Conservation (phyloP, 2,888 invertebrate species). For the Toxonevra muliebris region DNA sequence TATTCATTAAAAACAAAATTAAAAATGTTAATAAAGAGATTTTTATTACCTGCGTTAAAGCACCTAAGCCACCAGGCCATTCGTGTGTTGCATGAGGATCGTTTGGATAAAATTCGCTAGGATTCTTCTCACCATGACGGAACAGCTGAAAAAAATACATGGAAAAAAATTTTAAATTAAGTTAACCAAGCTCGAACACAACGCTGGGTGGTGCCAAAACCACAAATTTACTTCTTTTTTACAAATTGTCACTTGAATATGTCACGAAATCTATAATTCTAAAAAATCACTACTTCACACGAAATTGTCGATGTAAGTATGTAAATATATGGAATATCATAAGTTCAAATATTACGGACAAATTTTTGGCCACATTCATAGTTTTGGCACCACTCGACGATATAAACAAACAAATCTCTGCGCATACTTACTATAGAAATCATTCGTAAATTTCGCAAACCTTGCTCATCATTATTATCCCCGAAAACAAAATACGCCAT, state of each 20-base stretch:
- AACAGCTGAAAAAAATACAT: constrained; percentile 53
- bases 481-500: constrained; percentile 64
- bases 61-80: constrained; percentile 86
- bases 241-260: too few species aligned
- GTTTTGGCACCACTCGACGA: too few species aligned
- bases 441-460: constrained; percentile 60
- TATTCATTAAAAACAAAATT: background rate
- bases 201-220: too few species aligned
- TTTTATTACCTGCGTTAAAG: constrained; percentile 70
- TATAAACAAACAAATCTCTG: background rate
- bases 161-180: too few species aligned
- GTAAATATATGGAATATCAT: constrained; percentile 10
- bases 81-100: constrained; percentile 79
- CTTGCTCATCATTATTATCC: constrained; percentile 60
- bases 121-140: constrained; percentile 68
- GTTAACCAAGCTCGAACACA: too few species aligned
- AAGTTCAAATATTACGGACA: background rate
- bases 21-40: too few species aligned
- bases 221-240: too few species aligned
- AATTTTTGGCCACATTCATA: too few species aligned
- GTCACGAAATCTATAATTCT: background rate
- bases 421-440: constrained; percentile 59
- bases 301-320: background rate
- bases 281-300: background rate
- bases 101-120: constrained; percentile 78